Base-by-base conservation (phyloP, 2,888 invertebrate species). In the Rhagonycha fulva region DNA sequence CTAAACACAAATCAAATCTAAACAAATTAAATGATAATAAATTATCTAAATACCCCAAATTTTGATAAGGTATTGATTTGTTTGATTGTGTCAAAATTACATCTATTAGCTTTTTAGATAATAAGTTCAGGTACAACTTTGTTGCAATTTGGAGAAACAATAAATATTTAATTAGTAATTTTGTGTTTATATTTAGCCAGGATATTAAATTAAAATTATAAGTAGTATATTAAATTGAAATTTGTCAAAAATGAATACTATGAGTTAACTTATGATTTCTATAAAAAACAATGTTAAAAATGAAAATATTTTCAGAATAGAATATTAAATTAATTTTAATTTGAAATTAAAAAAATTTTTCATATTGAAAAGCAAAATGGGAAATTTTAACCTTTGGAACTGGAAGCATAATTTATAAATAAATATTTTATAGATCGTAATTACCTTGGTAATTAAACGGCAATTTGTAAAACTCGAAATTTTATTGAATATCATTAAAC, bases 11-110 rank as follows among this genome's bases (percentile, higher is more conserved):
- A n/a, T 47, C n/a, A n/a, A 32, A 32, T 47, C n/a, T 47, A 47
- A 47, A n/a, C 47, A 47, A 47, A 47, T 47, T 47, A 47, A 47
- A n/a, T 47, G 47, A 47, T 47, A 47, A 47, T 47, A n/a, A 47
- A n/a, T 47, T 47, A 47, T 47, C 47, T 47, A 47, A 47, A 47
- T 47, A 47, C 47, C 47, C n/a, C 4, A 32, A n/a, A 24, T 32
- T 71, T n/a, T 66, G 32, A 23, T 24, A 14, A 63, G 32, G 63
- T 63, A 71, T 71, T 63, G 71, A 66, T 66, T 23, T 63, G 28
- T 71, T 71, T 71, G 63, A 24, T 32, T 23, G 19, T 19, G 68
- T 32, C 12, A 12, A 4, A 26, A 23, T 26, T 70, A 70, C 70
- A 70, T 4, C 26, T 60, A 24, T 24, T 14, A 30, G 70, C 70